Evolutionary conservation across 2,113 vertebrate genomes (phyloP).

Genomic region (Ahaetulla prasina): DNA sequence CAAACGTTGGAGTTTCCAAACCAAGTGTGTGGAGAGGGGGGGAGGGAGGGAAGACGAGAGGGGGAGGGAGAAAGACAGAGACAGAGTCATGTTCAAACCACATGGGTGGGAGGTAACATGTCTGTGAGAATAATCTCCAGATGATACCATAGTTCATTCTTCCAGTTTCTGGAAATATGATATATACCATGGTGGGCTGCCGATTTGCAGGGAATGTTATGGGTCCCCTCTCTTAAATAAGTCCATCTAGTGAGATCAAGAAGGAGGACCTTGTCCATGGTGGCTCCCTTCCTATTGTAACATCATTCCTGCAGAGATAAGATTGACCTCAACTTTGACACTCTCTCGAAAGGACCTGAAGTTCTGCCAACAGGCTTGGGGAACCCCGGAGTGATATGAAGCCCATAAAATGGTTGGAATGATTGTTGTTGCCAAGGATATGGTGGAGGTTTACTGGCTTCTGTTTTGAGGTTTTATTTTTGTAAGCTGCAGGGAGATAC

Average conservation of each 20-base stretch:
- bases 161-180: not conserved
- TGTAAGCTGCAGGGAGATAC: not conserved
- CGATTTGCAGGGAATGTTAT: not conserved
- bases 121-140: not conserved
- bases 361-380: not conserved
- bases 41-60: too few species aligned
- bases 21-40: too few species aligned
- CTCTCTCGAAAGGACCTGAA: not conserved
- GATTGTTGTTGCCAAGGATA: not conserved
- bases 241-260: not conserved
- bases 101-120: not conserved
- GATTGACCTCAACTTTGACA: not conserved
- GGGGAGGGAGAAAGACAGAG: too few species aligned
- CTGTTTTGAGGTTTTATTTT: not conserved
- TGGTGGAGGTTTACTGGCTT: not conserved
- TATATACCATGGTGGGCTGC: not conserved
- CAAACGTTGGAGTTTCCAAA: not conserved
- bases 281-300: not conserved
- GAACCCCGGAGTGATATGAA: not conserved
- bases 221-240: not conserved
- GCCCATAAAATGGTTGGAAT: not conserved
- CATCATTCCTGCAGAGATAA: not conserved
- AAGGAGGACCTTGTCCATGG: not conserved
- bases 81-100: not conserved
- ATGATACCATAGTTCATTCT: not conserved